Base-by-base conservation (phyloP, 2,888 invertebrate species). In the Crossocerus cetratus region DNA sequence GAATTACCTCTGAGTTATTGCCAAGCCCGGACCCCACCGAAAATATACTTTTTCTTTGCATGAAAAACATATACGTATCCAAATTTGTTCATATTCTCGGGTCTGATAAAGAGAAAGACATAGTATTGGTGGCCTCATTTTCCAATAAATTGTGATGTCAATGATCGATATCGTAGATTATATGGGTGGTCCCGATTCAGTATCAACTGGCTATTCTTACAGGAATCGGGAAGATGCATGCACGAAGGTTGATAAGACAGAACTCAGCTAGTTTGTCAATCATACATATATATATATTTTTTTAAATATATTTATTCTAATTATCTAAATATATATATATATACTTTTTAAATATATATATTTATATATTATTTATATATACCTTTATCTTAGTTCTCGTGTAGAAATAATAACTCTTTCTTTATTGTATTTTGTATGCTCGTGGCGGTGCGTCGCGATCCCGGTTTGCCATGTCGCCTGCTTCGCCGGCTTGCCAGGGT, bases 301-400 rank as follows among this genome's bases (percentile, higher is more conserved):
- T 78, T 49, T 49, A 49, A 49, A 49, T 49, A 49, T 49, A 49
- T 49, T 49, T 81, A 83, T 80, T 86, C 85, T 87, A 86, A 83
- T 87, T 86, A 88, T 83, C 84, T 87, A 87, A 86, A 87, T 88
- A 87, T 87, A 87, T 86, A 83, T 72, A 67, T 67, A 87, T 86
- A 83, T 72, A 67, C 67, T 53, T 66, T 44, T n/a, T 66, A 86
- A 87, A 85, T 86, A 86, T 86, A 79, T 83, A 81, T 68, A 65
- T 83, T 81, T 68, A 65, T 65, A 81, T 83, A 82, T 83, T 66
- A 68, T 62, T 81, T 83, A 80, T 83, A 72, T 83, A 82, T 86
- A 83, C 80, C 77, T 83, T 70, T 86, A 82, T 76, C 62, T 83
- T 83, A 81, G 77, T 84, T 86, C 82, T 86, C 79, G 81, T 88